Evolutionary conservation across 2,797 vertebrate species (phyloP), one percentile per base, ranked within the genome.

Genomic region (Amazonetta brasiliensis): DNA sequence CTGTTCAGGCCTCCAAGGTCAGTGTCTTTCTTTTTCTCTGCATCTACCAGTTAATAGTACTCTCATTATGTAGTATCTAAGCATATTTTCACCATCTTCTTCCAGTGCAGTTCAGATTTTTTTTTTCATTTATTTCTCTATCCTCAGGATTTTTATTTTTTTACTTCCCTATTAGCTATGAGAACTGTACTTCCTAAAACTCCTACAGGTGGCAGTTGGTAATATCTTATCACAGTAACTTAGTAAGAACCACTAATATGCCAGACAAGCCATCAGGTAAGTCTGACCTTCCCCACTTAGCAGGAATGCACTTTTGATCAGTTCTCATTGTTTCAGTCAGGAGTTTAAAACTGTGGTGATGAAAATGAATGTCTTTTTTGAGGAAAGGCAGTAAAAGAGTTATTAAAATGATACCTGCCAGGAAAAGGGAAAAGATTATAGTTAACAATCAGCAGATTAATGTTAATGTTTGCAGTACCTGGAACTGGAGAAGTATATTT

Each of bases 291-390:
- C 66, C 63, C 41, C 48, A 72, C 50, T 81, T 78, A 92, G 71
- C 33, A 81, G 37, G 28, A 78, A 75, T 5, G 15, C 81, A 55
- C 68, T 85, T 95, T 94, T 92, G 73, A 91, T 90, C 84, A 63
- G 56, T 74, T 62, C 17, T 75, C 31, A 30, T 92, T 95, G 79
- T 85, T 97, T 95, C 87, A 92, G 54, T 86, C n/a, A 87, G 54
- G 91, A 87, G 85, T 92, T 85, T 90, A 83, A 94, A 94, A 78
- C 62, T 87, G 50, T 39, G 13, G 31, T 79, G 50, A 90, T 94
- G 89, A 94, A 91, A 91, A 71, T 48, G 43, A 79, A 43, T 62
- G 63, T 63, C 37, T 72, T 86, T 91, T 82, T 52, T 89, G 64
- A 87, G 35, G 39, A 77, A 87, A 72, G 23, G 15, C n/a, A 68